A percentile compares a stretch with the other conserved stretches of the same genome.
Conservation (phyloP, 2,888 invertebrate species). For the Galeopsomyia nigrocyanea region DNA sequence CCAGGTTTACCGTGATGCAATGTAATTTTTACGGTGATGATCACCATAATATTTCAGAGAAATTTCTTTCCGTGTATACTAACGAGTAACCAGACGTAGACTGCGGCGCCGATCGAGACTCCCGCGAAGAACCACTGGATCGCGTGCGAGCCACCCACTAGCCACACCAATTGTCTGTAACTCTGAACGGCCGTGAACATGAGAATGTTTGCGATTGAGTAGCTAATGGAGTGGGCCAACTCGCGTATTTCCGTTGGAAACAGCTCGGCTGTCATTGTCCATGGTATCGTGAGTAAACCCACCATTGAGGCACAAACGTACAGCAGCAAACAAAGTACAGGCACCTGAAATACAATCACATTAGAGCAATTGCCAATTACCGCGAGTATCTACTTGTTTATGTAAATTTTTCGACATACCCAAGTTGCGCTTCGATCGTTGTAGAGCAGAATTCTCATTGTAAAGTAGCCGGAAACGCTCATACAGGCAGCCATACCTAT, state of each 20-base stretch:
- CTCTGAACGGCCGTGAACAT: constrained; percentile 74
- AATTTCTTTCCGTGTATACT: no score
- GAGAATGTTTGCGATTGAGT: constrained; percentile 72
- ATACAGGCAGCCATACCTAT: constrained; percentile 73
- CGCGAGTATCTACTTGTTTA: no score
- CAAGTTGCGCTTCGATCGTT: constrained; percentile 61
- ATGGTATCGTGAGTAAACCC: constrained; percentile 74
- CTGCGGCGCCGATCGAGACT: constrained; percentile 67
- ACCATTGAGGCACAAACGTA: constrained; percentile 75
- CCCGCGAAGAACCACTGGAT: constrained; percentile 73
- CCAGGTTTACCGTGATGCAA: no score
- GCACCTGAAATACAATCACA: constrained; percentile 62
- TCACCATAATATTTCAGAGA: no score
- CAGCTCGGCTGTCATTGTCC: constrained; percentile 78
- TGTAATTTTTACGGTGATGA: no score
- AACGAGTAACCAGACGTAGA: constrained; percentile 68
- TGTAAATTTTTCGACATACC: constrained; percentile 52
- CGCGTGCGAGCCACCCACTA: constrained; percentile 69
- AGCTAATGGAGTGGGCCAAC: constrained; percentile 73
- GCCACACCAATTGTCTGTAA: constrained; percentile 62
- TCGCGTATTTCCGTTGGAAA: constrained; percentile 75
- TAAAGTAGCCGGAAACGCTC: constrained; percentile 72
- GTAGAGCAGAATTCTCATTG: constrained; percentile 67
- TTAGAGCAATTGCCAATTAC: no score
- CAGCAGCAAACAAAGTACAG: constrained; percentile 70